Conservation (phyloP, 1,140 invertebrate genomes). For the Pinna nobilis region DNA sequence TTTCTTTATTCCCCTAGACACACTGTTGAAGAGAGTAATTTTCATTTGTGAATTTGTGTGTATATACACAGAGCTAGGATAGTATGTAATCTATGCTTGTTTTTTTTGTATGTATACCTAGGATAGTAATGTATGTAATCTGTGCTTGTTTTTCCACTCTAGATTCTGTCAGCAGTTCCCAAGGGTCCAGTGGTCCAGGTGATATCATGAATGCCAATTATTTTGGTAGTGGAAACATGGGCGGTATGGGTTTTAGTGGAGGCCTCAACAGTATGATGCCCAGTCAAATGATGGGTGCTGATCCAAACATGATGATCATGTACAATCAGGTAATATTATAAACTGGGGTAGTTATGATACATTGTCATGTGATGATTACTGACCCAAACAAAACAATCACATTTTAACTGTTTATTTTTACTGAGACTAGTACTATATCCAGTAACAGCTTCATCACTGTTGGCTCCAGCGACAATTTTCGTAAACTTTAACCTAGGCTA, state of each 20-base stretch:
- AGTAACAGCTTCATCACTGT: not conserved
- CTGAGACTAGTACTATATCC: not conserved
- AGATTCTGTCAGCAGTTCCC: no score
- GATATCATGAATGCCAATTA: constrained; percentile 44
- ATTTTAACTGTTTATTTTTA: not conserved
- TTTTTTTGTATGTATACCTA: no score
- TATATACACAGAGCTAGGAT: no score
- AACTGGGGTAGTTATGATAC: not conserved
- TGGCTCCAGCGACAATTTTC: no score
- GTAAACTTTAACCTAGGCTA: no score
- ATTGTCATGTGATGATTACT: not conserved
- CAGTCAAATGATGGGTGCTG: constrained; percentile 57
- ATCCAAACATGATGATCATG: constrained; percentile 50
- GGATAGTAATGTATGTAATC: no score
- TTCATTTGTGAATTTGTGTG: no score
- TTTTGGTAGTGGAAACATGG: constrained; percentile 20
- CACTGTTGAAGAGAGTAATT: no score
- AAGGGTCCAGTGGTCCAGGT: constrained; percentile 35
- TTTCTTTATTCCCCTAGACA: no score
- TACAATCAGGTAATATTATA: constrained; percentile 60
- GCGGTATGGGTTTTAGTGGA: constrained; percentile 29
- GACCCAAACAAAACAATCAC: not conserved
- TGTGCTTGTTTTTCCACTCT: no score
- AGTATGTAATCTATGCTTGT: no score
- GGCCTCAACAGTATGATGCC: constrained; percentile 43